A percentile compares a stretch with the other conserved stretches of the same genome.
These are phyloP conservation scores for Amaurobius ferox DNA, from an alignment of 2,888 invertebrate species.

Conservation along the genomic window DNA sequence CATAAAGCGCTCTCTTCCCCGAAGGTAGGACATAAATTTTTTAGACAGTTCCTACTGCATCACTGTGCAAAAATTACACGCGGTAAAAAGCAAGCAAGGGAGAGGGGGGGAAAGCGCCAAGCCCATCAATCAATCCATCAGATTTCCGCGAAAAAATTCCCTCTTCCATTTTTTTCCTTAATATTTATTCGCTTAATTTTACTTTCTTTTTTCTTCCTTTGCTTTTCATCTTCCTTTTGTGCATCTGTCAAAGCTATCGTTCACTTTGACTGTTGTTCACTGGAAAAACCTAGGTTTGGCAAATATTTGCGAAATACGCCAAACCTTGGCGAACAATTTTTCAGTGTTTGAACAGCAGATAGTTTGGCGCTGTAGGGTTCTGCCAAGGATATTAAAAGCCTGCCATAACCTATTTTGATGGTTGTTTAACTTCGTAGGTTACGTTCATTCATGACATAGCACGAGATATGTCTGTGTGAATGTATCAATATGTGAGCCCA, in stretches of 20 bases:
- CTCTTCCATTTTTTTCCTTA: conserved; percentile 12
- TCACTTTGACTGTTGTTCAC: conserved; percentile 30
- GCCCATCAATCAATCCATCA: conserved; percentile 69
- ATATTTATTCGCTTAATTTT: conserved; percentile 54
- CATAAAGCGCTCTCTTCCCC: conserved; percentile 62
- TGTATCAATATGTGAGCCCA: background rate
- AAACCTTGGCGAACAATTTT: conserved; percentile 46
- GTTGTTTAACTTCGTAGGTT: background rate
- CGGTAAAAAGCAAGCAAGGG: background rate
- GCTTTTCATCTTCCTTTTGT: conserved; percentile 21
- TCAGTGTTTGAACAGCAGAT: conserved; percentile 46
- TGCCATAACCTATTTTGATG: background rate
- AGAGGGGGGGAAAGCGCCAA: conserved; percentile 29
- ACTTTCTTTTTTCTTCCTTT: conserved; percentile 25
- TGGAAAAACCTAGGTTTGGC: conserved; percentile 34
- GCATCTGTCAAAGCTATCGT: conserved; percentile 42
- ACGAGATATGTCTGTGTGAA: background rate
- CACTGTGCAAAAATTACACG: conserved; percentile 52
- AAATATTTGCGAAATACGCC: conserved; percentile 50
- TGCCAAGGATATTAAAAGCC: background rate
- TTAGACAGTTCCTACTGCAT: conserved; percentile 59
- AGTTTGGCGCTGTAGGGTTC: conserved; percentile 24
- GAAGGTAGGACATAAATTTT: conserved; percentile 64
- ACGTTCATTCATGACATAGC: background rate
- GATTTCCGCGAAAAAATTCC: conserved; percentile 58